Conservation (phyloP, 2,113 vertebrate genomes). For the Pachypanchax playfairii region DNA sequence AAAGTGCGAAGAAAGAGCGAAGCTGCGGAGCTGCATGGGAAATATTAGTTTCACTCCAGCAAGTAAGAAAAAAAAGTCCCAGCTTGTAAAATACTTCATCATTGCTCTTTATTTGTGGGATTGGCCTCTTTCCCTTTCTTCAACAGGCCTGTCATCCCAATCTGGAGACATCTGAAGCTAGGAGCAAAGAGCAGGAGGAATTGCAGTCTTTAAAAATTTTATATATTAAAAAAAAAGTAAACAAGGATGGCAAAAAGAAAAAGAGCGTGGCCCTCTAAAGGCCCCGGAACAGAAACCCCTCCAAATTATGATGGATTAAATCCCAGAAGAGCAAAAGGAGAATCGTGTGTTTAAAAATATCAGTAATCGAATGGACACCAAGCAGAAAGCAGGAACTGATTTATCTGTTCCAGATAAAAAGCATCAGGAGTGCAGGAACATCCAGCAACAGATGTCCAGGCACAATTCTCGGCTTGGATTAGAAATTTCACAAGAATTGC, state of each 20-base stretch:
- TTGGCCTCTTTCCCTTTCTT: constrained; percentile 20
- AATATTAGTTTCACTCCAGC: constrained; percentile 50
- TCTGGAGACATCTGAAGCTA: neutral
- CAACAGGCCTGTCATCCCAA: constrained; percentile 5
- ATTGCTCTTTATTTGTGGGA: constrained; percentile 10
- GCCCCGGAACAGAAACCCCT: neutral
- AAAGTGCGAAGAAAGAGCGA: constrained; percentile 38
- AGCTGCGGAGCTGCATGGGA: constrained; percentile 19
- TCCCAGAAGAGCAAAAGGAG: neutral
- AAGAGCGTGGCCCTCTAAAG: constrained; percentile 1
- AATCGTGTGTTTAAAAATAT: neutral
- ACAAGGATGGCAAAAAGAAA: too few relatives aligned
- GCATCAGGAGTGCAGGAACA: constrained; percentile 69
- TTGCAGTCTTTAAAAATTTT: neutral
- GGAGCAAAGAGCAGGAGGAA: neutral
- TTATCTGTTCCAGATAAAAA: neutral
- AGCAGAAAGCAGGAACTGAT: neutral
- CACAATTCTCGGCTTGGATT: constrained; percentile 95
- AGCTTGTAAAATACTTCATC: constrained; percentile 48
- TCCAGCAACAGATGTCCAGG: constrained; percentile 98
- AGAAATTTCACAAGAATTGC: constrained; percentile 83
- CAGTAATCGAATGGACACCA: neutral
- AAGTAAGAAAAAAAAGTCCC: constrained; percentile 35
- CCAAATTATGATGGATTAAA: neutral
- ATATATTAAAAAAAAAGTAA: neutral